A percentile compares a stretch with the other conserved stretches of the same genome.
phyloP scores from a whole-genome alignment of 2,888 invertebrate species.

The Caenorhabditis imperialis region DNA sequence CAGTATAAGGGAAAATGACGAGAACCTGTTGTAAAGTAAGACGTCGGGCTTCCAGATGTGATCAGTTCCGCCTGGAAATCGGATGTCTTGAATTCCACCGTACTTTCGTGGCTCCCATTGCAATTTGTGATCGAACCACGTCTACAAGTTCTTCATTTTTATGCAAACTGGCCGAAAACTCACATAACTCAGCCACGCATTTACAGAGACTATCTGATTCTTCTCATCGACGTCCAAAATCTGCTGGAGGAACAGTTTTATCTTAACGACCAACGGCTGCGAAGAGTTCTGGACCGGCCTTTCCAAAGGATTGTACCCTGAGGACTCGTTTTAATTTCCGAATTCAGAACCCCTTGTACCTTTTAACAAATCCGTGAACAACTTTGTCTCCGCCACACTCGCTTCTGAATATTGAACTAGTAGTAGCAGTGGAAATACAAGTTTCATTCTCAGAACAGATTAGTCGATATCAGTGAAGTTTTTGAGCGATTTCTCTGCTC shows the following conservation, averaged over 20 bases:
- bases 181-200: constrained; percentile 74
- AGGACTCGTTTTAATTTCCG: too few relatives aligned
- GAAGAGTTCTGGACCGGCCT: constrained; percentile 79
- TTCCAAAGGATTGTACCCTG: constrained; percentile 79
- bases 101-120: constrained; percentile 71
- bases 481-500: not conserved
- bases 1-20: too few relatives aligned
- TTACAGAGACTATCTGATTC: constrained; percentile 72
- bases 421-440: not conserved
- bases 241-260: constrained; percentile 80
- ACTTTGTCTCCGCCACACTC: constrained; percentile 53
- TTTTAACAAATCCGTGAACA: constrained; percentile 59
- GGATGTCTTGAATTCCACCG: constrained; percentile 71
- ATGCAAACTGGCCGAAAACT: too few relatives aligned
- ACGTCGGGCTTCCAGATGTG: constrained; percentile 89
- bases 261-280: constrained; percentile 78
- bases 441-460: constrained; percentile 10
- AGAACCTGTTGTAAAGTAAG: constrained; percentile 69
- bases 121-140: constrained; percentile 72
- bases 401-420: too few relatives aligned
- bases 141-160: constrained; percentile 42
- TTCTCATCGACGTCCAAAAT: constrained; percentile 80
- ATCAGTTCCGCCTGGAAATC: constrained; percentile 71
- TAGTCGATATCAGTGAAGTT: not conserved
- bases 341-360: constrained; percentile 21